Base-by-base conservation (phyloP, 2,888 invertebrate species). In the Digitonthophagus gazella region DNA sequence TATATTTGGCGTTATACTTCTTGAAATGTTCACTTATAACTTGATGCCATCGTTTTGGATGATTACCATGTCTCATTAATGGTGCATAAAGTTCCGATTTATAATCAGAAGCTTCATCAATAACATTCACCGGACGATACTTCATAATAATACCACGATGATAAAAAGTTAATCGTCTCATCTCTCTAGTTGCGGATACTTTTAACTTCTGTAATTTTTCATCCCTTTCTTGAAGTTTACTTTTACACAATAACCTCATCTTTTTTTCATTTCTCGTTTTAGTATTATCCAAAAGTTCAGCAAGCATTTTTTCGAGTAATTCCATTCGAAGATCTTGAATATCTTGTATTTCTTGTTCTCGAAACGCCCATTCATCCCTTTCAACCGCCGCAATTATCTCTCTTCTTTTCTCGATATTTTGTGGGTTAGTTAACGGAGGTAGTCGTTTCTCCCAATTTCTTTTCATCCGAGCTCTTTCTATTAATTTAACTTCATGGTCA, bases 331-430 rank as follows among this genome's bases (percentile, higher is more conserved):
- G 83, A 74, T 88, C 86, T 79, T 92, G 90, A 14, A 91, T 87
- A 71, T 89, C 89, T 75, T 91, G 88, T 71, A 93, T 90, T 79
- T 92, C 90, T 73, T 90, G 87, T 79, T 95, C 94, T 71, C 95
- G 86, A 67, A 92, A 90, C 6, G 91, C 86, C 94, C 94, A 95
- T 77, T 94, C 91, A 74, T 93, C 91, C 70, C 90, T 87, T 81
- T 95, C 95, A 72, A 95, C 87, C n/a, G 92, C 91, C 64, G 88
- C 88, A 72, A 95, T 86, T 76, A 93, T 88, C n/a, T 83, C 84
- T 11, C 87, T 84, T 2, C 90, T 83, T 65, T 85, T 84, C 75
- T 89, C 88, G 77, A 88, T 87, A 75, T 89, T 87, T 76, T 81
- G 81, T 19, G 84, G 82, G 18, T 84, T 80, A 69, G 85, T 84